Conservation (phyloP, 1,140 invertebrate genomes). For the Drosophila athabasca region DNA sequence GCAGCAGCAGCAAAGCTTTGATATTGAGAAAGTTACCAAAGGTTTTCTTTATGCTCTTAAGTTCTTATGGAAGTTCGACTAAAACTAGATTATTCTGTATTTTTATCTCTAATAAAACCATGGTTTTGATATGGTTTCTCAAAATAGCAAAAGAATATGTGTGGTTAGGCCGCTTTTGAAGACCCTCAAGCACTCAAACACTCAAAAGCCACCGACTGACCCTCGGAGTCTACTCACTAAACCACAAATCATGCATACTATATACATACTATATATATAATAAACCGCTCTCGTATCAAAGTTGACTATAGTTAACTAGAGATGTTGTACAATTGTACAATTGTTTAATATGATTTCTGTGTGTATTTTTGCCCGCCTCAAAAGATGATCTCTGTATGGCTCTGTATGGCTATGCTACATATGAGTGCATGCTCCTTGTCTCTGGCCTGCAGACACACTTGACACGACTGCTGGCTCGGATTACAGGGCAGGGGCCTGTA, state of each 20-base stretch:
- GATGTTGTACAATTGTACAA: conserved; percentile 21
- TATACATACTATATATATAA: neutral
- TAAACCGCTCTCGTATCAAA: conserved; percentile 9
- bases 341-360: conserved; percentile 54
- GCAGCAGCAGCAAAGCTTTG: conserved; percentile 9
- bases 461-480: conserved; percentile 71
- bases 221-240: conserved; percentile 21
- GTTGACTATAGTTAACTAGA: conserved; percentile 25
- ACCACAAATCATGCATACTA: conserved; percentile 19
- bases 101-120: conserved; percentile 13
- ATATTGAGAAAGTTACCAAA: conserved; percentile 19
- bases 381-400: conserved; percentile 38
- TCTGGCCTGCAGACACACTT: conserved; percentile 59
- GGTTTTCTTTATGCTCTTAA: neutral
- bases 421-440: conserved; percentile 58
- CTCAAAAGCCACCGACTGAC: conserved; percentile 39
- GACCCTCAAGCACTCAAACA: conserved; percentile 28
- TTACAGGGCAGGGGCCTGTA: conserved; percentile 56
- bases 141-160: conserved; percentile 4
- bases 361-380: conserved; percentile 35
- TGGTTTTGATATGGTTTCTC: conserved; percentile 27
- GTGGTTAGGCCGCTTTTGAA: conserved; percentile 19
- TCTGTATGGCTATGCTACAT: no score
- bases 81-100: no score
- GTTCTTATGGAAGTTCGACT: no score